These are phyloP conservation scores for Emydoidea blandingii DNA, from an alignment of 2,797 vertebrate species.

Conservation along the genomic window DNA sequence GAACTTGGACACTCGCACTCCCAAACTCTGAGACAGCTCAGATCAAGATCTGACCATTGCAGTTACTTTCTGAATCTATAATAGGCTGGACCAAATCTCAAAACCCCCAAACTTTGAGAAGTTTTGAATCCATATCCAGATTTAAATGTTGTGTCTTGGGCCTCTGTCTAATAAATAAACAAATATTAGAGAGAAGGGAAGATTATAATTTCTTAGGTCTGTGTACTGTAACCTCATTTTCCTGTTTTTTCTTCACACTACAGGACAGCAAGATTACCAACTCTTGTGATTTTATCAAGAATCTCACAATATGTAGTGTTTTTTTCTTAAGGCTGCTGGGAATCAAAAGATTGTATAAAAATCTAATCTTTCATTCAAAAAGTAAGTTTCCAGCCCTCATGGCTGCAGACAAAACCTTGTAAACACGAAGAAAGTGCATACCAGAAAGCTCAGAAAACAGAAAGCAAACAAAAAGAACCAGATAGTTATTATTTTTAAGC, in stretches of 20 bases:
- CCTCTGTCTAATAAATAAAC: neutral
- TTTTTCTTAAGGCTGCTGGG: neutral
- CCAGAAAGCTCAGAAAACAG: too few relatives aligned
- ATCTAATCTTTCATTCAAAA: neutral
- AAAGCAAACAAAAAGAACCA: too few relatives aligned
- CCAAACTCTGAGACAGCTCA: neutral
- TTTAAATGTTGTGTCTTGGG: neutral
- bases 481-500: too few relatives aligned
- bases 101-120: neutral
- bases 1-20: neutral
- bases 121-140: neutral
- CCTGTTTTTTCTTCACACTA: slow-evolving; percentile 21
- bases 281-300: neutral
- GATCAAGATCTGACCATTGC: neutral
- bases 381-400: too few relatives aligned
- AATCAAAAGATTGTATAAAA: slow-evolving; percentile 19
- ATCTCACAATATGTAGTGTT: slow-evolving; percentile 31
- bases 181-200: neutral
- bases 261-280: slow-evolving; percentile 22
- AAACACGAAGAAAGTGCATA: too few relatives aligned
- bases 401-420: too few relatives aligned
- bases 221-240: slow-evolving; percentile 22
- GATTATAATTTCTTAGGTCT: neutral
- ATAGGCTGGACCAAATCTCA: neutral
- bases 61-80: neutral